phyloP scores from a whole-genome alignment of 2,888 invertebrate species.

The Parnassius apollo region DNA sequence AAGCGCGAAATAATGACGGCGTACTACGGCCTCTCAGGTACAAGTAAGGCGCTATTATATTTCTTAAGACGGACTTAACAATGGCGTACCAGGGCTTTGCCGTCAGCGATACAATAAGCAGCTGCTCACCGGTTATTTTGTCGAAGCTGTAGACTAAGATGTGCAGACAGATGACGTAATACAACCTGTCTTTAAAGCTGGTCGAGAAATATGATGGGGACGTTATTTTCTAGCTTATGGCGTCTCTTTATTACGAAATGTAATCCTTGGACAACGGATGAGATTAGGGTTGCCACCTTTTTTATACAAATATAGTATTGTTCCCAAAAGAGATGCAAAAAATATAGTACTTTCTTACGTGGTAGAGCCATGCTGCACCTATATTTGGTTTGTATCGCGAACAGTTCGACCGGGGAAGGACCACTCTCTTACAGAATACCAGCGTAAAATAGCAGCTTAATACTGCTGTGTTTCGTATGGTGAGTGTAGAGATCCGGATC shows the following conservation, averaged over 20 bases:
- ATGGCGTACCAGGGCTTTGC: slow-evolving; percentile 67
- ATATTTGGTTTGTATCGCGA: too few relatives aligned
- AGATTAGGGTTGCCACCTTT: not conserved
- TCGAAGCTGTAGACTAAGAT: slow-evolving; percentile 54
- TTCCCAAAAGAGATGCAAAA: too few relatives aligned
- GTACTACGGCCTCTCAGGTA: slow-evolving; percentile 67
- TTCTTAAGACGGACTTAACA: slow-evolving; percentile 64
- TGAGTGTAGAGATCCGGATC: too few relatives aligned
- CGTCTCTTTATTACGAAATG: slow-evolving; percentile 41
- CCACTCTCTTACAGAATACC: too few relatives aligned
- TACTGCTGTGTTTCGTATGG: too few relatives aligned
- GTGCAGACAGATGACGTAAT: slow-evolving; percentile 58
- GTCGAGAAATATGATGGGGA: slow-evolving; percentile 48
- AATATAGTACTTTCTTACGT: too few relatives aligned
- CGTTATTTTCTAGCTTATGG: slow-evolving; percentile 45
- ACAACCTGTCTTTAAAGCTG: slow-evolving; percentile 57
- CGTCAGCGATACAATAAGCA: slow-evolving; percentile 75
- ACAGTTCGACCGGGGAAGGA: too few relatives aligned
- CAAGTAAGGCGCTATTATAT: slow-evolving; percentile 76
- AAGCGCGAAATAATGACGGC: slow-evolving; percentile 69
- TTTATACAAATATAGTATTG: too few relatives aligned
- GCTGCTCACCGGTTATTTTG: slow-evolving; percentile 64
- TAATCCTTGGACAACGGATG: slow-evolving; percentile 23
- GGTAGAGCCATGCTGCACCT: too few relatives aligned
- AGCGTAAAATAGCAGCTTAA: too few relatives aligned